A percentile compares a stretch with the other conserved stretches of the same genome.
Evolutionary conservation across 2,797 vertebrate genomes (phyloP).

Genomic region (Apogon talboti): DNA sequence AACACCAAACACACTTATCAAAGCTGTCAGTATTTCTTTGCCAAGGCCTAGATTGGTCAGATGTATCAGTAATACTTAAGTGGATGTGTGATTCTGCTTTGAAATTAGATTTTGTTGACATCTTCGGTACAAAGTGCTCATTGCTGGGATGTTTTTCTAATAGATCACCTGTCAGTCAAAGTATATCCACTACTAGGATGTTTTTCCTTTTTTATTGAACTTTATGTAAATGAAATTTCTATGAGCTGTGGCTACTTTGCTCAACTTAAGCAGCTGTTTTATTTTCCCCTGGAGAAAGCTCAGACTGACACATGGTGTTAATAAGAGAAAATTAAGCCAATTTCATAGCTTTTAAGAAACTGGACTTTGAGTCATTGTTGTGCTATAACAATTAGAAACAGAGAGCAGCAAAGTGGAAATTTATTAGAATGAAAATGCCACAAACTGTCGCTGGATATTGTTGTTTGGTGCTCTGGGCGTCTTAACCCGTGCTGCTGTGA

Average conservation of each 20-base stretch:
- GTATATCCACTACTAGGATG: conserved; percentile 2
- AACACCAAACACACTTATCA: conserved; percentile 60
- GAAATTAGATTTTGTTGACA: conserved; percentile 51
- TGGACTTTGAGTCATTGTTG: conserved; percentile 28
- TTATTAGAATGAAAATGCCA: conserved; percentile 49
- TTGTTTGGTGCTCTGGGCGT: conserved; percentile 11
- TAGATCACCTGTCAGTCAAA: conserved; percentile 53
- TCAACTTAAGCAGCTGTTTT: conserved; percentile 8
- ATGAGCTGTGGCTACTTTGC: conserved; percentile 22
- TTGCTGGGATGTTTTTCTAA: conserved; percentile 11
- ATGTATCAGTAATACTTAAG: conserved; percentile 42
- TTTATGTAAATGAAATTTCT: conserved; percentile 20
- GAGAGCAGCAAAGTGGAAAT: conserved; percentile 53
- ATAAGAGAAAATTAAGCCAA: conserved; percentile 50
- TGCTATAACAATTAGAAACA: conserved; percentile 46
- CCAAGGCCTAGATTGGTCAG: conserved; percentile 62
- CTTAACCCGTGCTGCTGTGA: no score
- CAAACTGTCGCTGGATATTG: conserved; percentile 30
- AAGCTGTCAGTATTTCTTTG: conserved; percentile 65
- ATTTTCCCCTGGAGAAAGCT: conserved; percentile 14
- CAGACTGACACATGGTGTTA: conserved; percentile 28
- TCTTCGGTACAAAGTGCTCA: conserved; percentile 47
- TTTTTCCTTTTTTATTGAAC: neutral
- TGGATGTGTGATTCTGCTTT: conserved; percentile 43
- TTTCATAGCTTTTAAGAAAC: conserved; percentile 51